Evolutionary conservation across 2,797 vertebrate species (phyloP), one percentile per base, ranked within the genome.

Genomic region (Silurus lanzhouensis): DNA sequence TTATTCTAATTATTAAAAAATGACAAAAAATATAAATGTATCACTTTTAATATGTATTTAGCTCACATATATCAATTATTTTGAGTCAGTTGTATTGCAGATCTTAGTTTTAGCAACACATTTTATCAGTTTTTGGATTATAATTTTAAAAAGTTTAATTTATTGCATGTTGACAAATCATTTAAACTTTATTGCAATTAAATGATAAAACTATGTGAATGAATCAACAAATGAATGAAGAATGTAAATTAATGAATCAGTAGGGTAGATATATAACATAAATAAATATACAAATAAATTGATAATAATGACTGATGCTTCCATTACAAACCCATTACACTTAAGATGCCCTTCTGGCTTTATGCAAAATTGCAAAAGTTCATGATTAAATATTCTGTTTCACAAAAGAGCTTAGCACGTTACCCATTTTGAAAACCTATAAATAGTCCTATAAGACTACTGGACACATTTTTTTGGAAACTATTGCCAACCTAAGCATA

Each of bases 381-480:
- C 46, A 67, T 83, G 87, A 83, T 84, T 74, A 82, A 85, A 87
- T 87, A 85, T 87, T 89, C 81, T 82, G 68, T 90, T 89, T 91
- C 89, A 38, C 85, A 85, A 81, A 88, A 84, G 86, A 89, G 82
- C 76, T 87, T 81, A 81, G 77, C 88, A 88, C 86, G 89, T 90
- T 76, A 22, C 86, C 83, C 82, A 78, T 82, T 85, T 89, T 79
- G 78, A 87, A 89, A 88, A 74, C 89, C 88, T 92, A 92, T 91
- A 91, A 92, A 92, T 93, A 93, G 90, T 77, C n/a, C 90, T 88
- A 91, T 89, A 87, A 91, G 90, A 90, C 88, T 85, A 92, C 86
- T 90, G 84, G 91, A 92, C 91, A 93, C 89, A 92, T 92, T 93
- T 92, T 92, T 91, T 89, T 89, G 64, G 25, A 88, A 91, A 91